Evolutionary conservation across 2,888 invertebrate genomes (phyloP).

Genomic region (Agrypnus murinus): DNA sequence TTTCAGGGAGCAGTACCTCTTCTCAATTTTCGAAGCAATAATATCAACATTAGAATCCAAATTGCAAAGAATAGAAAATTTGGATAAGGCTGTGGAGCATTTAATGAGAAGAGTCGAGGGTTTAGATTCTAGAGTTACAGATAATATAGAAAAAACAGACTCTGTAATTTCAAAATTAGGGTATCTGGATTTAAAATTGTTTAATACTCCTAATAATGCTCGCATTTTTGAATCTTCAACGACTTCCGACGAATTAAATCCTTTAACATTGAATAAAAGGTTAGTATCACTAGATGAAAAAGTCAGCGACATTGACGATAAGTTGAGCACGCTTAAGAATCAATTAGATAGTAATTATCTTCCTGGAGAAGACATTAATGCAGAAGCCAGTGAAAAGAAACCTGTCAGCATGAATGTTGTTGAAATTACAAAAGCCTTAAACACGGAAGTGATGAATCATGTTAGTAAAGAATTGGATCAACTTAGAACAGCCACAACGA

Average conservation of each 20-base stretch:
- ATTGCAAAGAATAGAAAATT: conserved; percentile 89
- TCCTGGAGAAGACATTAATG: conserved; percentile 88
- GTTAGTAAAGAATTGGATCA: conserved; percentile 88
- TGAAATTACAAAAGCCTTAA: conserved; percentile 89
- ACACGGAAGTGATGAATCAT: conserved; percentile 86
- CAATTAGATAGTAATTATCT: conserved; percentile 89
- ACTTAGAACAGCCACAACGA: conserved; percentile 84
- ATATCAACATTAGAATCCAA: conserved; percentile 92
- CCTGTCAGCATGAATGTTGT: conserved; percentile 88
- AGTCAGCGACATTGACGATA: conserved; percentile 87
- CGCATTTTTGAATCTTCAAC: conserved; percentile 46
- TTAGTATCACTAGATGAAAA: conserved; percentile 86
- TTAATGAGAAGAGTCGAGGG: conserved; percentile 89
- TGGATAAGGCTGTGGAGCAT: conserved; percentile 91
- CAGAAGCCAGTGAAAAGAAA: conserved; percentile 91
- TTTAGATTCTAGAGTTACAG: conserved; percentile 86
- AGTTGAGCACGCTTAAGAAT: conserved; percentile 84
- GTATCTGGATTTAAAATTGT: conserved; percentile 84
- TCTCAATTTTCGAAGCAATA: conserved; percentile 92
- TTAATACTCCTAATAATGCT: conserved; percentile 68
- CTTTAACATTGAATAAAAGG: conserved; percentile 76
- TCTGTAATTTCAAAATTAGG: conserved; percentile 86
- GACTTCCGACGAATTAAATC: conserved; percentile 41
- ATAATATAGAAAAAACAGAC: conserved; percentile 90
- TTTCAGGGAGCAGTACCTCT: conserved; percentile 88